Percentiles rank a stretch among this genome's conserved stretches.
These are phyloP conservation scores for Germaria angustata DNA, from an alignment of 2,888 invertebrate species.

Conservation along the genomic window DNA sequence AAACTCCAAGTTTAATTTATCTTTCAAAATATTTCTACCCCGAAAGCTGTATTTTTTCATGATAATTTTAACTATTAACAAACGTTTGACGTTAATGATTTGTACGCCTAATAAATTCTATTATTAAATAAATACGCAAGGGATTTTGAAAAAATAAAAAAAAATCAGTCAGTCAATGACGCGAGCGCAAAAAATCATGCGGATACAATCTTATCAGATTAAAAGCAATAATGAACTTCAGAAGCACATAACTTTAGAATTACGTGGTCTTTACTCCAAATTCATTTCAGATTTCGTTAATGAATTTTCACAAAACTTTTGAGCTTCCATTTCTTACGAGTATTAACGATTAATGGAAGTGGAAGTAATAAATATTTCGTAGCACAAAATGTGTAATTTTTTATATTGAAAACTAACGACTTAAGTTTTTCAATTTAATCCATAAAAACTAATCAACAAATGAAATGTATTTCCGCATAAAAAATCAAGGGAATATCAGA, in stretches of 20 bases:
- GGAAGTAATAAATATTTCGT: not conserved
- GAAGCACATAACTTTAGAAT: too few species aligned
- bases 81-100: constrained; percentile 33
- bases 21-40: not conserved
- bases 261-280: too few species aligned
- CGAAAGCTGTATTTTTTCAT: not conserved
- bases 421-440: not conserved
- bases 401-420: not conserved
- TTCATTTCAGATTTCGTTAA: not conserved
- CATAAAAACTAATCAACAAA: not conserved
- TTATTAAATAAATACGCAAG: not conserved
- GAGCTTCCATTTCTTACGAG: too few species aligned
- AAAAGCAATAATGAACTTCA: not conserved
- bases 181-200: constrained; percentile 4
- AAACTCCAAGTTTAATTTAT: not conserved
- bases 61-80: constrained; percentile 27
- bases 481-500: not conserved
- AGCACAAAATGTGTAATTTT: not conserved
- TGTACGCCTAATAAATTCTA: constrained; percentile 24
- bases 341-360: not conserved
- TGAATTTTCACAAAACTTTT: not conserved
- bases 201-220: constrained; percentile 2
- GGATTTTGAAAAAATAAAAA: not conserved
- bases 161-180: constrained; percentile 30
- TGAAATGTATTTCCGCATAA: not conserved